A percentile compares a stretch with the other conserved stretches of the same genome.
Evolutionary conservation across 2,888 invertebrate species (phyloP).

Genomic region (Hyposoter dolosus): DNA sequence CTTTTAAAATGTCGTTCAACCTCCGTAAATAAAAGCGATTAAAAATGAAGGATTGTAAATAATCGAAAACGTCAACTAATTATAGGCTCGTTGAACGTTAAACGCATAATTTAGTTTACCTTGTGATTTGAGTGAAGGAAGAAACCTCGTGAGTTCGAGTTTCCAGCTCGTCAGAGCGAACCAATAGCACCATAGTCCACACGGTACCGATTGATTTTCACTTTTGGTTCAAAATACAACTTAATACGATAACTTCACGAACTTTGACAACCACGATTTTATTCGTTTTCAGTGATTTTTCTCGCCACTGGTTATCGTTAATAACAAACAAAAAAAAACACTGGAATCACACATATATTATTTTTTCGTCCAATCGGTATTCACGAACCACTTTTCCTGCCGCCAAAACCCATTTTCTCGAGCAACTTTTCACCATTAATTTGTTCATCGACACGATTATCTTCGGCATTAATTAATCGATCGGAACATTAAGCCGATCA

Average conservation of each 20-base stretch:
- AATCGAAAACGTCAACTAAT: background rate
- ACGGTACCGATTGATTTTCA: constrained; percentile 69
- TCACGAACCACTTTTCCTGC: constrained; percentile 59
- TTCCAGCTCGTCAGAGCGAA: constrained; percentile 59
- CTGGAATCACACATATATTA: constrained; percentile 42
- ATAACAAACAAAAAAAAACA: constrained; percentile 34
- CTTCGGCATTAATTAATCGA: background rate
- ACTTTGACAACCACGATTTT: constrained; percentile 26
- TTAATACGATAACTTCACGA: constrained; percentile 16
- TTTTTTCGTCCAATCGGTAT: constrained; percentile 15
- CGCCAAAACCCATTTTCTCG: constrained; percentile 32
- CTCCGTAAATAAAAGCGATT: background rate
- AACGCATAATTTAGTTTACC: constrained; percentile 61
- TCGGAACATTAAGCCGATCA: background rate
- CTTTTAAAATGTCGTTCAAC: background rate
- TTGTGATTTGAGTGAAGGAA: constrained; percentile 66
- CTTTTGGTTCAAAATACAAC: constrained; percentile 55
- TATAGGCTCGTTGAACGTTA: background rate
- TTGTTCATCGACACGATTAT: constrained; percentile 30
- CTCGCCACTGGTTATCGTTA: background rate
- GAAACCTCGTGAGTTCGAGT: constrained; percentile 65
- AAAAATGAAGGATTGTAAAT: background rate
- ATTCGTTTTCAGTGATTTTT: background rate
- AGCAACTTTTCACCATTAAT: constrained; percentile 30
- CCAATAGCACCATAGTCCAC: constrained; percentile 70